Conservation (phyloP, 2,113 vertebrate genomes). For the Parus major region DNA sequence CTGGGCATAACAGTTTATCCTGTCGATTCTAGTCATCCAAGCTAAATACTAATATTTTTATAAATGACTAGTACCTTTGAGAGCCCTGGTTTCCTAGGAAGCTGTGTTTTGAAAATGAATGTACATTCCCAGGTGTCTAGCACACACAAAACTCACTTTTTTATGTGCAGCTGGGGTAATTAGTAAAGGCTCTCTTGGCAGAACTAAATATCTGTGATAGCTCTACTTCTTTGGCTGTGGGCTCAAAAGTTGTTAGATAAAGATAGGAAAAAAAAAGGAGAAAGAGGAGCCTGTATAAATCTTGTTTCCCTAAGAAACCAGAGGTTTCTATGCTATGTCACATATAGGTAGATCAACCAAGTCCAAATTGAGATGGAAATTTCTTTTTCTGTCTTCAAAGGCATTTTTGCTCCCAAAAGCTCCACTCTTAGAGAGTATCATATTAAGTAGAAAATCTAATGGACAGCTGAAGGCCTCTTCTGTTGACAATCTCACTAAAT, state of each 20-base stretch:
- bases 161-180: background rate
- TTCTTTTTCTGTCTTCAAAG: background rate
- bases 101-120: background rate
- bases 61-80: background rate
- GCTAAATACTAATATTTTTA: background rate
- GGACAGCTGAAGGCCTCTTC: background rate
- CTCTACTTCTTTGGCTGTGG: rapidly evolving
- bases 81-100: background rate
- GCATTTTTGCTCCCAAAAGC: background rate
- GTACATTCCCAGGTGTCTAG: background rate
- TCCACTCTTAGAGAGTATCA: background rate
- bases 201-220: background rate
- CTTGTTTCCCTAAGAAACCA: background rate
- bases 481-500: background rate
- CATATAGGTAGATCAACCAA: background rate
- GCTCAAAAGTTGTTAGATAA: background rate
- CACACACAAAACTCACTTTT: rapidly evolving
- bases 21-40: background rate
- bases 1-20: background rate
- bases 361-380: background rate
- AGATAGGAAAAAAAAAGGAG: background rate
- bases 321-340: background rate
- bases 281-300: background rate
- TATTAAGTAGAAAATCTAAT: background rate
- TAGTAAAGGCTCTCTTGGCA: background rate